phyloP scores from a whole-genome alignment of 2,113 vertebrate species.

The Seriola aureovittata region DNA sequence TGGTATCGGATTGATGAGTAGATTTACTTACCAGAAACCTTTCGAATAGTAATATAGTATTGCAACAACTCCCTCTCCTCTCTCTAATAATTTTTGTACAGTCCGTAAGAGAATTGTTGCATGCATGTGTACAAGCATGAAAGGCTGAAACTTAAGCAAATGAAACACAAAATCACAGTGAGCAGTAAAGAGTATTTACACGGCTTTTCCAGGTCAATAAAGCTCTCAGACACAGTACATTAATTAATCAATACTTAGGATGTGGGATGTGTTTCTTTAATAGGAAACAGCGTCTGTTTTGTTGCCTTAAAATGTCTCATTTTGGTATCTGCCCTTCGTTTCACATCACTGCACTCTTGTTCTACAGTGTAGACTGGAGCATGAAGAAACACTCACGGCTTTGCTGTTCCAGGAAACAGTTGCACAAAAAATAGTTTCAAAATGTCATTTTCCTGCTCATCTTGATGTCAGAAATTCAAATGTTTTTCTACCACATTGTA shows the following conservation, averaged over 20 bases:
- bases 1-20: too few relatives aligned
- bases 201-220: slow-evolving; percentile 14
- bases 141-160: not conserved
- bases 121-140: not conserved
- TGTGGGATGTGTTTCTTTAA: not conserved
- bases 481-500: not conserved
- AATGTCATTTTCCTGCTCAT: slow-evolving; percentile 2
- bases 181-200: not conserved
- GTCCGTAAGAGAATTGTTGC: not conserved
- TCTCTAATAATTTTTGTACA: not conserved
- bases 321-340: not conserved
- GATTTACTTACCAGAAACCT: too few relatives aligned
- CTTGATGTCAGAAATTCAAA: too few relatives aligned
- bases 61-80: too few relatives aligned
- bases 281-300: not conserved
- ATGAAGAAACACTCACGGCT: slow-evolving; percentile 16
- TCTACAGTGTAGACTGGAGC: too few relatives aligned
- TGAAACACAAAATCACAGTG: not conserved
- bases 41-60: too few relatives aligned
- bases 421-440: slow-evolving; percentile 43
- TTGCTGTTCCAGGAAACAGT: slow-evolving; percentile 46
- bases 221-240: slow-evolving; percentile 17
- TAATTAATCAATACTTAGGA: slow-evolving; percentile 21
- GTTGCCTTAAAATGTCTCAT: not conserved
- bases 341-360: not conserved